Evolutionary conservation across 2,113 vertebrate genomes (phyloP), one percentile per base, ranked within the genome.

Genomic region (Rhea pennata): DNA sequence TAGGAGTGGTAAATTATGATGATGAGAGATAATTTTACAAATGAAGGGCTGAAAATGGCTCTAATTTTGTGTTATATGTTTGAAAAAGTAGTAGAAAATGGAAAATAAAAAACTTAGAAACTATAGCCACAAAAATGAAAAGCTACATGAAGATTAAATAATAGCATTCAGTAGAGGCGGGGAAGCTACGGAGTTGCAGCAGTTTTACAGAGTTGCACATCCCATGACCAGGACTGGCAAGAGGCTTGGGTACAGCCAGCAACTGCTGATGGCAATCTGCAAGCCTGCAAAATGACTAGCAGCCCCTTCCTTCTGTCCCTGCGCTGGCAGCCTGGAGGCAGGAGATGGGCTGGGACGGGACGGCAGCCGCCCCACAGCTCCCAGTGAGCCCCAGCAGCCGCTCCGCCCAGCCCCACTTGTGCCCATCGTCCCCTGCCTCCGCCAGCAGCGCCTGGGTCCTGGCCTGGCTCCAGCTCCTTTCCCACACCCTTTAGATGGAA

Each of bases 1-100:
- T 97, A 96, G 51, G 74, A 96, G 95, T 58, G 92, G 84, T 97
- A 97, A 97, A 97, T 98, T 98, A 97, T 74, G 85, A 92, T 24
- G 26, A 96, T 84, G 40, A 95, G 96, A 97, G 96, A 95, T 95
- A 95, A 97, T 97, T 97, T 97, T 92, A 90, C 93, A 98, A 97
- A 97, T 88, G 76, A 95, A 96, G 79, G 80, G 64, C 87, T 93
- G 88, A 96, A 98, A 96, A 92, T 40, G 73, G 64, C 51, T 90
- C 93, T 40, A 53, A 7, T 70, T 95, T 83, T 87, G 86, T 53
- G 59, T 94, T 94, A 92, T 71, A 62, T 61, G 20, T 53, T 69
- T 62, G 71, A 82, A 95, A 88, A 95, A 82, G 74, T 77, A 84
- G 82, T 70, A 79, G 48, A 80, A 87, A 62, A 89, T 92, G 72